Evolutionary conservation across 2,113 vertebrate species (phyloP), one percentile per base, ranked within the genome.

Genomic region (Ophthalmotilapia sp.): DNA sequence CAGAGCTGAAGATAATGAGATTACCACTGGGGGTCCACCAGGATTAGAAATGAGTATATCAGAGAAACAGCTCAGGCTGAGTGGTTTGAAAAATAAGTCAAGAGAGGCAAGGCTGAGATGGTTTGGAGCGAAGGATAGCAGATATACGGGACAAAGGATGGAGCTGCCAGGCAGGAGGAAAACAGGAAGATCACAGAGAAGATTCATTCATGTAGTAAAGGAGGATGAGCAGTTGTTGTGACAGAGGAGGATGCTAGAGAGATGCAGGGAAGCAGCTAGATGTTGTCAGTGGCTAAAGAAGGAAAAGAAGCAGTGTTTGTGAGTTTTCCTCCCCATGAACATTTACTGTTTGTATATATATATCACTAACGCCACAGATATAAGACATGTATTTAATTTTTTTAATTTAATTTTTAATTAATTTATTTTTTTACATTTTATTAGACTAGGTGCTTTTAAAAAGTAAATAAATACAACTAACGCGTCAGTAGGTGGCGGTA

Each of bases 401-500:
- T 54, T 33, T 0, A 36, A 9, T 23, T 6, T 0, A 0, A 4
- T 15, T 42, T 45, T 42, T 3, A 13, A 42, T 51, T 49, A 2
- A 36, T 10, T 62, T 14, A 7, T 77, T 26, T 31, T 29, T 58
- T 2, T 47, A 29, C 6, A 49, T 13, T 5, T 7, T 38, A 3
- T 33, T 49, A 3, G 4, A 11, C 12, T 7, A 5, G 7, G 5
- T 4, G n/a, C 3, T 14, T 55, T 51, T 36, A 29, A 26, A 29
- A 68, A 13, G 19, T 21, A 68, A 49, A 29, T 17, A 75, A 47
- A 47, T 29, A 29, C 21, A 42, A 26, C 6, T 17, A 77, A 49
- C 6, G 1, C 23, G 9, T 47, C 87, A 45, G 15, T 82, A 91
- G 91, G 82, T 29, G 81, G 86, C 82, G 47, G 14, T 82, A 68